Percentiles rank a stretch among this genome's conserved stretches.
These are phyloP conservation scores for Caenorhabditis auriculariae DNA, from an alignment of 2,888 invertebrate genomes.

Conservation along the genomic window DNA sequence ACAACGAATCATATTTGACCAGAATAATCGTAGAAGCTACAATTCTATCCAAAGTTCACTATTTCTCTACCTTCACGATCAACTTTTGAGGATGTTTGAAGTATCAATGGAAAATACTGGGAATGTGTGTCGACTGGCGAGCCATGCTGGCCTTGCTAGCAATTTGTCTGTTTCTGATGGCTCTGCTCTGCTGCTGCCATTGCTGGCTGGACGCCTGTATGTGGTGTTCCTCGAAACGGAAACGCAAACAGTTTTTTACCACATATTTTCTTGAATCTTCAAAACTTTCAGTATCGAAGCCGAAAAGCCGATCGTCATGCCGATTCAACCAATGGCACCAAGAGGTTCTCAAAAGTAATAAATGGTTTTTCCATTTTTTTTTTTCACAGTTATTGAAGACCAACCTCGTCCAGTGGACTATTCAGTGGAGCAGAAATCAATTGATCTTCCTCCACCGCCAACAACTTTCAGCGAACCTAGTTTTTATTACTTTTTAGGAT, in stretches of 20 bases:
- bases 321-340: no score
- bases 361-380: not conserved
- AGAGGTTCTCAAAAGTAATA: not conserved
- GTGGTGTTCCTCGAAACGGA: constrained; percentile 14
- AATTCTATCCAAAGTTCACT: no score
- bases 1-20: no score
- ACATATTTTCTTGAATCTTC: not conserved
- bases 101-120: constrained; percentile 28
- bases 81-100: constrained; percentile 16
- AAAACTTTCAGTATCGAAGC: not conserved
- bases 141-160: constrained; percentile 17
- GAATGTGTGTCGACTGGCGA: constrained; percentile 33
- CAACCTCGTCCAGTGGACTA: no score
- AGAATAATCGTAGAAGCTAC: no score
- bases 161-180: constrained; percentile 10
- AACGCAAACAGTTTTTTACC: not conserved
- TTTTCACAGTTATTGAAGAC: constrained; percentile 20
- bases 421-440: no score
- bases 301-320: not conserved
- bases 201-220: constrained; percentile 27
- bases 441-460: constrained; percentile 1
- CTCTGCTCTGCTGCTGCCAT: constrained; percentile 21
- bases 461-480: no score
- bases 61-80: no score
- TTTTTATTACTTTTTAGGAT: no score